Evolutionary conservation across 2,113 vertebrate species (phyloP).

Genomic region (Ctenodactylus gundi): DNA sequence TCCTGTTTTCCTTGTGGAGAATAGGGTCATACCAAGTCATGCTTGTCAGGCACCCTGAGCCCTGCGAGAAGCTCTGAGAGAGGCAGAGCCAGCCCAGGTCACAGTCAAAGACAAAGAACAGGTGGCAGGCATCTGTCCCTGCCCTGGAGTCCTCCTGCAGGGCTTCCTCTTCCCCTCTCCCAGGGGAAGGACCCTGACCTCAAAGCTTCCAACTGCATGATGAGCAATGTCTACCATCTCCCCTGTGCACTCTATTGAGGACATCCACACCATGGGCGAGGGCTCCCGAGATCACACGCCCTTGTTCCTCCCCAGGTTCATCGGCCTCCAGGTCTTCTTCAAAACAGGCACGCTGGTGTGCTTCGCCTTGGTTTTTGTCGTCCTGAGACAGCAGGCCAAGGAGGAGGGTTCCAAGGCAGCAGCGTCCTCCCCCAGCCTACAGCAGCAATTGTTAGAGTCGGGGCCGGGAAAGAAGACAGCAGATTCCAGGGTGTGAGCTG

Average conservation of each 20-base stretch:
- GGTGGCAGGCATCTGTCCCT: background rate
- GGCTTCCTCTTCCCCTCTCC: background rate
- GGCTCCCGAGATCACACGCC: background rate
- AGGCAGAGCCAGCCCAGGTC: background rate
- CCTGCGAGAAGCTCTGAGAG: background rate
- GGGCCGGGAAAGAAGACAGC: conserved; percentile 11
- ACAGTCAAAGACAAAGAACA: background rate
- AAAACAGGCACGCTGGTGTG: conserved; percentile 82
- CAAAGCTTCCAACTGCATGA: background rate
- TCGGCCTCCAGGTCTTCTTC: conserved; percentile 89
- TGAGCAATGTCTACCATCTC: background rate
- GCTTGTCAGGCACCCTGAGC: background rate
- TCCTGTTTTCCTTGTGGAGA: background rate
- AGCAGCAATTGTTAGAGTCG: conserved; percentile 17
- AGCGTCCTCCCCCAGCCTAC: background rate
- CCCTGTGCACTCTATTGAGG: background rate
- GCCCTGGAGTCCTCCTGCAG: background rate
- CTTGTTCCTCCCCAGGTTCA: conserved; percentile 80
- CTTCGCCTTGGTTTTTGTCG: conserved; percentile 79
- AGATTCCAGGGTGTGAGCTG: conserved; percentile 52
- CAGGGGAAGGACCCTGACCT: background rate
- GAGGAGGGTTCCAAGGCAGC: background rate
- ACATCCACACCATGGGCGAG: background rate
- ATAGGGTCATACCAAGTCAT: background rate
- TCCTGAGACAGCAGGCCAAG: conserved; percentile 80